These are phyloP conservation scores for Seriola rivoliana DNA, from an alignment of 2,113 vertebrate species.

Conservation along the genomic window DNA sequence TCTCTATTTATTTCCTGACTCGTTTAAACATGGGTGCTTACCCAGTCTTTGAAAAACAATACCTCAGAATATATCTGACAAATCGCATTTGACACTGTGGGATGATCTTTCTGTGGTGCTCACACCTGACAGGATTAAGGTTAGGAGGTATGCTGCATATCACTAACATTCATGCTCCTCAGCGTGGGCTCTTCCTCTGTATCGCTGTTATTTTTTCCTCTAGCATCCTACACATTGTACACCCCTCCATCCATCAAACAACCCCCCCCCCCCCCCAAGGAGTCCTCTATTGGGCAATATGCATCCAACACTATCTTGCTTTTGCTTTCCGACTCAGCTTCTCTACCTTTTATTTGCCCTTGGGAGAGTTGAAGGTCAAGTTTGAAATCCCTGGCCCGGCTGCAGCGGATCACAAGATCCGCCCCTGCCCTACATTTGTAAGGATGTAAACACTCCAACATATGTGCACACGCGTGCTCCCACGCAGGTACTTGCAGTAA, in stretches of 20 bases:
- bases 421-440: conserved; percentile 50
- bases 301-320: not conserved
- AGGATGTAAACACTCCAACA: conserved; percentile 46
- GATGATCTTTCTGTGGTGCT: conserved; percentile 35
- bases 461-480: conserved; percentile 40
- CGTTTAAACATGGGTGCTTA: conserved; percentile 11
- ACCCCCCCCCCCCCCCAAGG: not conserved
- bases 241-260: conserved; percentile 15
- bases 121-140: conserved; percentile 63
- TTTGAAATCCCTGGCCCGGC: conserved; percentile 51
- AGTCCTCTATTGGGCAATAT: not conserved
- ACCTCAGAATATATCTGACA: conserved; percentile 36
- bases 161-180: conserved; percentile 20
- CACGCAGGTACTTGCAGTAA: conserved; percentile 32
- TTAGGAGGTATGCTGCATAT: conserved; percentile 43
- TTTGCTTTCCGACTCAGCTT: not conserved
- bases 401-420: conserved; percentile 51
- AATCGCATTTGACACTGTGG: conserved; percentile 42
- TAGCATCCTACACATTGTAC: conserved; percentile 54
- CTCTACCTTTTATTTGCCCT: conserved; percentile 29
- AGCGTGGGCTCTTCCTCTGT: conserved; percentile 33
- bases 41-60: conserved; percentile 36
- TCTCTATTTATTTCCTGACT: conserved; percentile 40
- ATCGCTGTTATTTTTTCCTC: conserved; percentile 35
- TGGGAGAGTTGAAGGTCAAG: conserved; percentile 58